Evolutionary conservation across 2,888 invertebrate species (phyloP).

Genomic region (Stegana nigrithorax): DNA sequence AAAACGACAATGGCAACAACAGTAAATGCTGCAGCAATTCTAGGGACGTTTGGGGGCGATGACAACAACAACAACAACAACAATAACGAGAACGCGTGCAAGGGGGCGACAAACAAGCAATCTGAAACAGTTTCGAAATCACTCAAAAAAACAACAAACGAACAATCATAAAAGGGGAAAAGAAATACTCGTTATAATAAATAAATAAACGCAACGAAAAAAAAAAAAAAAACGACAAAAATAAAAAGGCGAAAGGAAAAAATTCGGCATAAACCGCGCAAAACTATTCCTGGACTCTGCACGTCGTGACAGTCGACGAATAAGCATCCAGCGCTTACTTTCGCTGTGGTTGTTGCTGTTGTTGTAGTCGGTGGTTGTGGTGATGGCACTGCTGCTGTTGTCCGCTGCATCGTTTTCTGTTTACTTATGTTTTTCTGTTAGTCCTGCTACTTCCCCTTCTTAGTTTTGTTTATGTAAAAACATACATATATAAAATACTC

Average conservation of each 20-base stretch:
- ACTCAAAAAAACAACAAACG: conserved; percentile 21
- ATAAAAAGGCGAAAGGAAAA: too few species aligned
- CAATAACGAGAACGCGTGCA: conserved; percentile 22
- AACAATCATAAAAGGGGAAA: too few species aligned
- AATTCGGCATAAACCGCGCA: too few species aligned
- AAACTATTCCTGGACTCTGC: too few species aligned
- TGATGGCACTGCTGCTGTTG: conserved; percentile 8
- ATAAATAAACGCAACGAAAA: too few species aligned
- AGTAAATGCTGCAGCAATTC: too few species aligned
- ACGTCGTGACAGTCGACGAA: neutral
- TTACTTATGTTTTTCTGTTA: conserved; percentile 23
- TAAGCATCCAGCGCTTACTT: neutral
- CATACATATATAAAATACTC: too few species aligned
- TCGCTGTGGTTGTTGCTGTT: conserved; percentile 24
- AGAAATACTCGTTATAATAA: too few species aligned
- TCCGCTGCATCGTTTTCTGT: conserved; percentile 31
- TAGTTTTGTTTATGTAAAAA: too few species aligned
- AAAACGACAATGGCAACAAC: conserved; percentile 40
- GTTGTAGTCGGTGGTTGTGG: conserved; percentile 26
- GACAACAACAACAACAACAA: conserved; percentile 11
- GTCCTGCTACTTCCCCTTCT: neutral
- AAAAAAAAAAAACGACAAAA: too few species aligned
- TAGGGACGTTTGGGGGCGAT: too few species aligned
- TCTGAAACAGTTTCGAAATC: conserved; percentile 3
- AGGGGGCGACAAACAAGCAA: conserved; percentile 25